Base-by-base conservation (phyloP, 1,140 invertebrate species). In the Dreissena polymorpha region DNA sequence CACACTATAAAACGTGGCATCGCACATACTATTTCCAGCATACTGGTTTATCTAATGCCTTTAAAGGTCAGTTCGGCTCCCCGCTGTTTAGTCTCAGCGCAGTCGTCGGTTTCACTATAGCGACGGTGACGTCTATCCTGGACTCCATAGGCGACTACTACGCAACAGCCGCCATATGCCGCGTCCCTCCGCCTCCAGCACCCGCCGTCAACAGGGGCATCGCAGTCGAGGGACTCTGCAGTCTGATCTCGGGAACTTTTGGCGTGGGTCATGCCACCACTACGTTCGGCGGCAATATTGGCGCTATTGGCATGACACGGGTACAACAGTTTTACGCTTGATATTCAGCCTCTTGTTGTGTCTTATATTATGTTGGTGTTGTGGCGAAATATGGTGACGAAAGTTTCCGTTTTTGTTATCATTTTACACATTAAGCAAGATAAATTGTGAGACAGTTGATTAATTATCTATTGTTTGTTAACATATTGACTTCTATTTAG, bases 221-320 rank as follows among this genome's bases (percentile, higher is more conserved):
- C 39, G 96, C 95, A 10, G 95, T 96, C 0, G 97, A 97, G 93
- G 97, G 97, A 0, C 87, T 98, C 13, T 96, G 96, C 7, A 96
- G 96, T 0, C 92, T 97, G 2, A 89, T 97, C 12, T 96, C 96
- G 0, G 97, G 96, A 0, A 92, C 97, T 0, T 96, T 96, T 95
- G 96, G 96, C 8, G 96, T 91, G 94, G 88, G 96, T 16, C 97
- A 97, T 87, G 97, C 96, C 10, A 97, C 96, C 5, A 97, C 97
- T 84, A 97, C 96, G 0, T 97, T 97, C 88, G 87, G 90, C 49
- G 75, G 85, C 0, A 87, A 88, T 65, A 81, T 88, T 27, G 89
- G 86, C 0, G 86, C 85, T 23, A 90, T 92, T 63, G 85, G 83
- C 12, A 77, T 90, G n/a, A 90, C 89, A 53, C 83, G 81, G 74